Evolutionary conservation across 1,140 invertebrate species (phyloP).

Genomic region (Drosophila carrolli): DNA sequence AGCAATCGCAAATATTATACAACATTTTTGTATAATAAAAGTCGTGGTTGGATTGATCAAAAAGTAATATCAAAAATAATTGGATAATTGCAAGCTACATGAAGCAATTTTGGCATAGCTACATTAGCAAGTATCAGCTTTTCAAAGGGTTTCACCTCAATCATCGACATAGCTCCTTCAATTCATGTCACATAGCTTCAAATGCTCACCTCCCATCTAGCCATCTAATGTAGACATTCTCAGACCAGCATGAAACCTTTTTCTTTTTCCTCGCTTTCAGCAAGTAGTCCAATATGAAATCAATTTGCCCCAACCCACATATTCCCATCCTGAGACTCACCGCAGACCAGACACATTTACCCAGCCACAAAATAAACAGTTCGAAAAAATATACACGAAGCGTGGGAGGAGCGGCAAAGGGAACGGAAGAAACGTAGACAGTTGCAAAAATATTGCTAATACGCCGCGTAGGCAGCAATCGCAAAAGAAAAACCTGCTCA

Average conservation of each 20-base stretch:
- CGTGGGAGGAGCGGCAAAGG: slow-evolving; percentile 6
- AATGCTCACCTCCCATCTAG: not conserved
- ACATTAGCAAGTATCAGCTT: not conserved
- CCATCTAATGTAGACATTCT: not conserved
- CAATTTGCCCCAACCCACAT: slow-evolving; percentile 51
- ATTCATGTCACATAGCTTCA: not conserved
- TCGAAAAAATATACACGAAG: slow-evolving; percentile 26
- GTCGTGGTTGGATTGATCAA: not conserved
- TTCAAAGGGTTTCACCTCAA: slow-evolving; percentile 3
- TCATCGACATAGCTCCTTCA: not conserved
- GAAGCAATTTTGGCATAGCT: not conserved
- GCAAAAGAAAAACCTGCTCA: slow-evolving; percentile 70
- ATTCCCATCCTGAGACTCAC: slow-evolving; percentile 13
- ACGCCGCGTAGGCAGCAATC: slow-evolving; percentile 66
- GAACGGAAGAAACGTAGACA: slow-evolving; percentile 60
- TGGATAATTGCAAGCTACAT: slow-evolving; percentile 7
- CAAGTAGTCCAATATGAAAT: slow-evolving; percentile 56
- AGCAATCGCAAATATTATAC: not conserved
- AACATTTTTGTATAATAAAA: not conserved
- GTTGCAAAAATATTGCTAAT: slow-evolving; percentile 78
- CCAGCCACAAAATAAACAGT: slow-evolving; percentile 60
- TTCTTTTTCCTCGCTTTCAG: slow-evolving; percentile 12
- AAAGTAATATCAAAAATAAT: not conserved
- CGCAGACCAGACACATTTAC: slow-evolving; percentile 61
- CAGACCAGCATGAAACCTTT: not conserved